phyloP scores from a whole-genome alignment of 2,113 vertebrate species.

The Nematolebias whitei region DNA sequence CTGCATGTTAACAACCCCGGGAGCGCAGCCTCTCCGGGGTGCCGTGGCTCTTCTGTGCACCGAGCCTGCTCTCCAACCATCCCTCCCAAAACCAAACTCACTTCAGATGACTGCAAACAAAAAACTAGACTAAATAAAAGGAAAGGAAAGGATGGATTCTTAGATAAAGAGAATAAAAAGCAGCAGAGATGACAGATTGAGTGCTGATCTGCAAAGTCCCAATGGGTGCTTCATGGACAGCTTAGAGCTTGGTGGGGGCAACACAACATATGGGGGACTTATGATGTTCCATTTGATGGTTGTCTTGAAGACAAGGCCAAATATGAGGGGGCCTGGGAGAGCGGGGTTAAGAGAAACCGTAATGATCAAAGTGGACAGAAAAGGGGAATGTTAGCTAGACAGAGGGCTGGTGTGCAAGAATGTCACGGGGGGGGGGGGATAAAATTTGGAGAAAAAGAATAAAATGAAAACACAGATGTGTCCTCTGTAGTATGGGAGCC shows the following conservation, averaged over 20 bases:
- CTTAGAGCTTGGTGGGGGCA: conserved; percentile 34
- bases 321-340: conserved; percentile 17
- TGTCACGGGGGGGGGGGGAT: not conserved
- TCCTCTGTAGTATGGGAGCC: conserved; percentile 38
- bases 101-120: conserved; percentile 48
- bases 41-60: conserved; percentile 38
- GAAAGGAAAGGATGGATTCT: conserved; percentile 41
- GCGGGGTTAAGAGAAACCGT: conserved; percentile 27
- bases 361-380: conserved; percentile 40
- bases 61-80: conserved; percentile 28
- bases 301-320: too few species aligned
- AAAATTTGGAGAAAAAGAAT: conserved; percentile 4
- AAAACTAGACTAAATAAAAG: conserved; percentile 12
- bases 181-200: not conserved
- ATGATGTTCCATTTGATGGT: conserved; percentile 63
- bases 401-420: not conserved
- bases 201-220: conserved; percentile 36
- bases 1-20: conserved; percentile 80
- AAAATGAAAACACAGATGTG: conserved; percentile 37
- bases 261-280: conserved; percentile 63
- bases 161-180: not conserved
- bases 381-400: conserved; percentile 11
- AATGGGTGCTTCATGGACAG: conserved; percentile 44
- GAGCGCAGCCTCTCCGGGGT: conserved; percentile 65
- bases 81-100: conserved; percentile 40